Evolutionary conservation across 2,888 invertebrate genomes (phyloP).

Genomic region (Prenolepis imparis): DNA sequence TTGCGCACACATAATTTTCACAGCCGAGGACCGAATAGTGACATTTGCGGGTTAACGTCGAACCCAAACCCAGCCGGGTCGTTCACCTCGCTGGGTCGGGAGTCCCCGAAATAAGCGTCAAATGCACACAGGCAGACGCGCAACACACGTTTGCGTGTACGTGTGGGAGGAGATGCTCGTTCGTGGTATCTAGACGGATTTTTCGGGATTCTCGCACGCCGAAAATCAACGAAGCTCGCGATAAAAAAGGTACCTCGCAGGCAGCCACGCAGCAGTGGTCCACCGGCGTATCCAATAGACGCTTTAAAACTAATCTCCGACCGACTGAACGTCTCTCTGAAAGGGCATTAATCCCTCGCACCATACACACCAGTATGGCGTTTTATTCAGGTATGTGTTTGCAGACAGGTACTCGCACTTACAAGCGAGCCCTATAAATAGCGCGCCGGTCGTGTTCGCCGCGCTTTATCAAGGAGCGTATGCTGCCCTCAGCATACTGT

Average conservation of each 20-base stretch:
- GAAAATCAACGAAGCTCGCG: slow-evolving; percentile 50
- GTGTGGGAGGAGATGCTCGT: slow-evolving; percentile 19
- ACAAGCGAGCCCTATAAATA: slow-evolving; percentile 62
- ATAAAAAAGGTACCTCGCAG: slow-evolving; percentile 47
- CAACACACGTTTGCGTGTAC: neutral
- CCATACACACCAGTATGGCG: slow-evolving; percentile 44
- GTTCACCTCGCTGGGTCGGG: slow-evolving; percentile 31
- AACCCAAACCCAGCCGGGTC: slow-evolving; percentile 41
- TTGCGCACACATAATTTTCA: neutral
- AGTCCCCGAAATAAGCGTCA: slow-evolving; percentile 52
- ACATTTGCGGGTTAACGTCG: slow-evolving; percentile 42
- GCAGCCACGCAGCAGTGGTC: neutral
- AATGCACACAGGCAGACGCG: neutral
- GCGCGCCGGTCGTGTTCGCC: slow-evolving; percentile 25
- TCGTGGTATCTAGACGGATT: slow-evolving; percentile 48
- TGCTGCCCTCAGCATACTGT: slow-evolving; percentile 13
- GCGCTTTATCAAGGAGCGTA: slow-evolving; percentile 42
- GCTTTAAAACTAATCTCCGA: slow-evolving; percentile 65
- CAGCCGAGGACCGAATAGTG: slow-evolving; percentile 22
- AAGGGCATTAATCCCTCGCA: slow-evolving; percentile 68
- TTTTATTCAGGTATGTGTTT: slow-evolving; percentile 69
- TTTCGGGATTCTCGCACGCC: slow-evolving; percentile 34
- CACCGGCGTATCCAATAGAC: slow-evolving; percentile 11
- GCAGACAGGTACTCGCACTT: slow-evolving; percentile 72
- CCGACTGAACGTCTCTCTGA: slow-evolving; percentile 52